Evolutionary conservation across 2,113 vertebrate species (phyloP), one percentile per base, ranked within the genome.

Genomic region (Eptatretus burgeri): DNA sequence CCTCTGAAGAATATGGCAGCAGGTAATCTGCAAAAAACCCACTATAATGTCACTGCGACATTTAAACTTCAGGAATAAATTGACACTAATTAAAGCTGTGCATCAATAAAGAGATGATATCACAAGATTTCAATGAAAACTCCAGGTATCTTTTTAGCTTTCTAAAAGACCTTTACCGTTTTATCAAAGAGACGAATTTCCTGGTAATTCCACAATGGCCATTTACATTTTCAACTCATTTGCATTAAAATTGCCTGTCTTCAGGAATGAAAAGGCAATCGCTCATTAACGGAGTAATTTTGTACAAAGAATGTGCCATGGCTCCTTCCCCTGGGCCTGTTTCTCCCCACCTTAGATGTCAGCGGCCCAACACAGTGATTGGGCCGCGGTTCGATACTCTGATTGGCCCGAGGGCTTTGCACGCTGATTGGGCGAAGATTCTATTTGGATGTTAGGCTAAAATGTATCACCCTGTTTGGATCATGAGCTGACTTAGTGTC

Each of bases 51-150:
- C 27, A 41, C 56, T 20, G 20, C 56, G 56, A 20, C 56, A 60
- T 60, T 60, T 60, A 60, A 60, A 60, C 20, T 60, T 20, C 56
- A 60, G n/a, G 56, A 60, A 20, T 60, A 60, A 60, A 17, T 60
- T 17, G 56, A 60, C 56, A 60, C 56, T 60, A 60, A 60, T 60
- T 60, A 60, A 60, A 60, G 56, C 20, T 20, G 20, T 60, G 56
- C 56, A 60, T 60, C 56, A 60, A 60, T 60, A 60, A 41, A 60
- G 56, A 60, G 56, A 60, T 60, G 56, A 60, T 60, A 60, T 60
- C 56, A 60, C n/a, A 60, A 60, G 56, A 17, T 60, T 60, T 10
- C n/a, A n/a, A 60, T 17, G 20, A 60, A 60, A 60, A 20, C 56
- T 17, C 56, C 56, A 60, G 20, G 56, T 60, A n/a, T 60, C n/a